These are phyloP conservation scores for Amphimallon solstitiale DNA, from an alignment of 2,888 invertebrate species.

Conservation along the genomic window DNA sequence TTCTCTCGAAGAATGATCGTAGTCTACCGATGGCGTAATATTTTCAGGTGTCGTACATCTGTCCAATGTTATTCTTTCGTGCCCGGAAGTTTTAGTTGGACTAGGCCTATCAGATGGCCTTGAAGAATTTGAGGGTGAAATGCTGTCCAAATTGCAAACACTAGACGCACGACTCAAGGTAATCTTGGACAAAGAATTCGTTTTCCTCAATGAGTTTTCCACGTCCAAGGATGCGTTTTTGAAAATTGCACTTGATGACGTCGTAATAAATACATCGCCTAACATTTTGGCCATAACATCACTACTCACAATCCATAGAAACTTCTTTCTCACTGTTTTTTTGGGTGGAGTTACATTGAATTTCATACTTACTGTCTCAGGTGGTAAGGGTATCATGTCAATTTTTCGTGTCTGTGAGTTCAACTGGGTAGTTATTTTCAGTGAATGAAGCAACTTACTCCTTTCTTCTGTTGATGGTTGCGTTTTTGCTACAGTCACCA, in stretches of 20 bases:
- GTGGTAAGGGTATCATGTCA: conserved; percentile 10
- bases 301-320: background rate
- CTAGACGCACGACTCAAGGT: background rate
- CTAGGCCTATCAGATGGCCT: too few relatives aligned
- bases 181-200: background rate
- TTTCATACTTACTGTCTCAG: conserved; percentile 16
- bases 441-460: background rate
- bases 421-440: conserved; percentile 14
- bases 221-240: background rate
- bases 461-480: background rate
- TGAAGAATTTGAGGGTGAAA: too few relatives aligned
- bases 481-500: background rate
- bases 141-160: too few relatives aligned
- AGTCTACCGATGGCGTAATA: background rate
- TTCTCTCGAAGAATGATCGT: background rate
- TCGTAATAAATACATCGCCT: background rate
- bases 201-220: background rate
- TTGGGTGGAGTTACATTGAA: background rate
- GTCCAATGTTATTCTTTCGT: too few relatives aligned
- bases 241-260: conserved; percentile 6
- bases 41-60: background rate
- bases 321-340: background rate
- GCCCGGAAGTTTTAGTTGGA: background rate
- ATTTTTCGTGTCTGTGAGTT: conserved; percentile 10
- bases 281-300: background rate